Evolutionary conservation across 2,797 vertebrate genomes (phyloP).

Genomic region (Gymnopithys bicolor): DNA sequence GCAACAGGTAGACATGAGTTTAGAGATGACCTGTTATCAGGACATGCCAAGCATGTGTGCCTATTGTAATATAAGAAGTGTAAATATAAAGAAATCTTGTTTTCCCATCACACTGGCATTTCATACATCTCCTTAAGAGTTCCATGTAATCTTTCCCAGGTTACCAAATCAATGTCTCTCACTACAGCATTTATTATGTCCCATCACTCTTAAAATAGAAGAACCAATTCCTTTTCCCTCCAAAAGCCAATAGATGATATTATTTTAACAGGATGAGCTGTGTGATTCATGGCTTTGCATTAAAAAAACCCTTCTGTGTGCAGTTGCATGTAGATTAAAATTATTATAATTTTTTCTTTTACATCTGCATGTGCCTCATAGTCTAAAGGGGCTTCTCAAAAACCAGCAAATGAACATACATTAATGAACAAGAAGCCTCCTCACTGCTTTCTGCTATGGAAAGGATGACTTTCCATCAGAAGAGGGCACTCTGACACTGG

Average conservation of each 20-base stretch:
- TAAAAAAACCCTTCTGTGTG: neutral
- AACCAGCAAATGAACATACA: neutral
- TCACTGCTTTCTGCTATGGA: neutral
- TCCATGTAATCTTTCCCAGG: neutral
- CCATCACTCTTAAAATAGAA: neutral
- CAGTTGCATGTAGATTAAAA: neutral
- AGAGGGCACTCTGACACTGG: conserved; percentile 67
- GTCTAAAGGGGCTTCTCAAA: neutral
- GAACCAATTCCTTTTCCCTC: neutral
- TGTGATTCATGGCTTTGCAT: neutral
- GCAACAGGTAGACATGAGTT: neutral
- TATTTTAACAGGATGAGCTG: neutral
- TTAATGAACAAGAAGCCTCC: neutral
- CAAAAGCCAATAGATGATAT: neutral
- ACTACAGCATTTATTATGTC: neutral
- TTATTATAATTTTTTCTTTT: neutral
- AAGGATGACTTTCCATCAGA: neutral
- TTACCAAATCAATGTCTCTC: neutral
- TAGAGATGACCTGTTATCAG: neutral
- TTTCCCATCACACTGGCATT: neutral
- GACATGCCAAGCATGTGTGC: neutral
- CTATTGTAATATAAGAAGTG: neutral
- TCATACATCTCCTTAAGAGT: neutral
- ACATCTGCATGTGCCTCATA: neutral
- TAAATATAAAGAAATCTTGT: neutral